Evolutionary conservation across 2,797 vertebrate species (phyloP).

Genomic region (Myripristis jacobus): DNA sequence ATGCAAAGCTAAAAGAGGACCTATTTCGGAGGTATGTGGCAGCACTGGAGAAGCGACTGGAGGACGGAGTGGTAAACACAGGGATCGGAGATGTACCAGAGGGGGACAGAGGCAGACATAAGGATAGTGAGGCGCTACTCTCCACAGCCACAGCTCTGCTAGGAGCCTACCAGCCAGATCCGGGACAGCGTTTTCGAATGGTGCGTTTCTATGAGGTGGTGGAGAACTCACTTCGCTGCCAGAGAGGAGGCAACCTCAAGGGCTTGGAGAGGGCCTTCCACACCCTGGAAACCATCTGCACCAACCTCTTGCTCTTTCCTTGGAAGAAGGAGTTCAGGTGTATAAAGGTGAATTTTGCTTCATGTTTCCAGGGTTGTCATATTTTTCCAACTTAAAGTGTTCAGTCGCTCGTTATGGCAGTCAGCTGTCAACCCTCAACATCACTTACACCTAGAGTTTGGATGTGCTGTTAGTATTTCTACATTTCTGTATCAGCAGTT

Average conservation of each 20-base stretch:
- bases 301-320: conserved; percentile 97
- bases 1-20: conserved; percentile 97
- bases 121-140: conserved; percentile 90
- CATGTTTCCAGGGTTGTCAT: background rate
- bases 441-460: background rate
- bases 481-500: background rate
- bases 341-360: conserved; percentile 89
- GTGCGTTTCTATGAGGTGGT: conserved; percentile 95
- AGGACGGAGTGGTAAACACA: conserved; percentile 73
- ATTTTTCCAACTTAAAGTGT: background rate
- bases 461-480: background rate
- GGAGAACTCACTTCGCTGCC: conserved; percentile 90
- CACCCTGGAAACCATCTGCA: conserved; percentile 91
- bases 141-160: conserved; percentile 93
- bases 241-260: conserved; percentile 88
- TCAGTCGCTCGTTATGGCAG: background rate
- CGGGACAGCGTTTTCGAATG: conserved; percentile 92
- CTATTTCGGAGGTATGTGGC: conserved; percentile 96
- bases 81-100: conserved; percentile 71
- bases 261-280: conserved; percentile 90
- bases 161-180: conserved; percentile 93
- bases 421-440: background rate
- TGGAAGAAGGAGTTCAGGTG: conserved; percentile 99
- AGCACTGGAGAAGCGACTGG: conserved; percentile 91
- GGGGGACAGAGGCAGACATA: conserved; percentile 80